Conservation (phyloP, 2,888 invertebrate species). For the Zelleria hepariella region DNA sequence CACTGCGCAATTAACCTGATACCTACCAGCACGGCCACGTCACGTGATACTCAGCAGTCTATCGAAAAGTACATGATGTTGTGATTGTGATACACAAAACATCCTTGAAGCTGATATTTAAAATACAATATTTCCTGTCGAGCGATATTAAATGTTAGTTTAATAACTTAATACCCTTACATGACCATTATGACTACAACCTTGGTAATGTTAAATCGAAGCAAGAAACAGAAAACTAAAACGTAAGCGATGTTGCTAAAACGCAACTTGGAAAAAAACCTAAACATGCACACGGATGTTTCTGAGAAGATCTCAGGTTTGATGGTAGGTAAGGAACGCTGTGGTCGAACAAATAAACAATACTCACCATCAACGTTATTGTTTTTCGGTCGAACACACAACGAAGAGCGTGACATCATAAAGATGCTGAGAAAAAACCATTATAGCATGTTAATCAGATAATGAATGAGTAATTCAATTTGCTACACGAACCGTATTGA, state of each 20-base stretch:
- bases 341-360: neutral
- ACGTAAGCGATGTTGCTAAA: neutral
- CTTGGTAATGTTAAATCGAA: too few relatives aligned
- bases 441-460: neutral
- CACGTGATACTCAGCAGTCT: neutral
- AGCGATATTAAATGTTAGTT: too few relatives aligned
- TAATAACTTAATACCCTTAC: neutral
- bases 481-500: neutral
- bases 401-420: slow-evolving; percentile 3
- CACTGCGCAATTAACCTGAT: neutral
- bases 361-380: neutral
- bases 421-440: neutral
- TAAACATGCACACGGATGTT: neutral
- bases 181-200: neutral
- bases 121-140: neutral
- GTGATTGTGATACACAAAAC: neutral
- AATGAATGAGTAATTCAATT: slow-evolving; percentile 1
- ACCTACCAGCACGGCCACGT: neutral
- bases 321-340: neutral
- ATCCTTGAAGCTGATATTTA: neutral
- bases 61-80: neutral
- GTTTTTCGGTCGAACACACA: neutral
- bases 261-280: neutral
- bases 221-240: neutral
- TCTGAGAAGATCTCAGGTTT: neutral